phyloP scores from a whole-genome alignment of 2,797 vertebrate genomes.

The Mustela erminea region DNA sequence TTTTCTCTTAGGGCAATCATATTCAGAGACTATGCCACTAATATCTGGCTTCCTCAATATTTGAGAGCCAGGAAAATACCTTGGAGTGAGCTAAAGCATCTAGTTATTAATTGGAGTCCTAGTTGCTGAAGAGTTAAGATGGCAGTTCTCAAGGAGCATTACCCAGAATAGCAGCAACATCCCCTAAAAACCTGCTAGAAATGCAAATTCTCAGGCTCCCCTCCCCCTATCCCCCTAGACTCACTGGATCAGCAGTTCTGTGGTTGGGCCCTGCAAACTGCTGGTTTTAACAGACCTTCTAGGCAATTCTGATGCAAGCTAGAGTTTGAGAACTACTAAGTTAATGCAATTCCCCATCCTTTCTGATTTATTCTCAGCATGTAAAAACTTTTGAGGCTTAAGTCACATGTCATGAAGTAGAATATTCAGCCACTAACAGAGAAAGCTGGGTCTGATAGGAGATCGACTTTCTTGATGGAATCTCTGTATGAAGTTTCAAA shows the following conservation, averaged over 20 bases:
- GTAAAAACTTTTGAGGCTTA: conserved; percentile 77
- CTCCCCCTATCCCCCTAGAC: background rate
- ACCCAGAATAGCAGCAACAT: background rate
- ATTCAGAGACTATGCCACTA: background rate
- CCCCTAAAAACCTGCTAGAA: background rate
- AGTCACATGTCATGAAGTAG: conserved; percentile 43
- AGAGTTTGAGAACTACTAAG: background rate
- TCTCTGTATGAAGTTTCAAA: conserved; percentile 80
- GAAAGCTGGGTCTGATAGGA: conserved; percentile 81
- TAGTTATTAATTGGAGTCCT: background rate
- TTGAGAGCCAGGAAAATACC: background rate
- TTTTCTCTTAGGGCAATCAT: conserved; percentile 27
- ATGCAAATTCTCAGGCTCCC: background rate
- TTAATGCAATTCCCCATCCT: background rate
- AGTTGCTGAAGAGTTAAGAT: background rate
- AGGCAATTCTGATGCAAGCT: background rate
- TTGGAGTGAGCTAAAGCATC: background rate
- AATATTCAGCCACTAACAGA: conserved; percentile 67
- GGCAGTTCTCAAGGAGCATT: background rate
- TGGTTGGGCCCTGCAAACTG: background rate
- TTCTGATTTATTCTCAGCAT: conserved; percentile 50
- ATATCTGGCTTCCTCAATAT: background rate
- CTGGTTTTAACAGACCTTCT: background rate
- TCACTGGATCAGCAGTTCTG: background rate
- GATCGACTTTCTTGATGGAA: conserved; percentile 77